phyloP scores from a whole-genome alignment of 2,113 vertebrate species.

The Brachyhypopomus gauderio region DNA sequence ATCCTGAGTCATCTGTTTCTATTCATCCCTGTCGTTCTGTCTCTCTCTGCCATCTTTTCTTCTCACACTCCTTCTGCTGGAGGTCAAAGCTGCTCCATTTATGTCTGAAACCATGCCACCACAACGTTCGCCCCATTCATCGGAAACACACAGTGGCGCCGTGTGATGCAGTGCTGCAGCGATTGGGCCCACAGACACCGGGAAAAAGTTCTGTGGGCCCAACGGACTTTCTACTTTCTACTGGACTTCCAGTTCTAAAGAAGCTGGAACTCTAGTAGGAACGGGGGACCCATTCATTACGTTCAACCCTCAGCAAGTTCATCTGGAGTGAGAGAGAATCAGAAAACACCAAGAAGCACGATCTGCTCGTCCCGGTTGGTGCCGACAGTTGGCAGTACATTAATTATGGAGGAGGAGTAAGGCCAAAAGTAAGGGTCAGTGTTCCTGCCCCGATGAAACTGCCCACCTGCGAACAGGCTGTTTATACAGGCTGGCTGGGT shows the following conservation, averaged over 20 bases:
- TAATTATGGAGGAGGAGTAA: slow-evolving; percentile 61
- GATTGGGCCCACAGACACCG: slow-evolving; percentile 60
- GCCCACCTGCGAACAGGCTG: slow-evolving; percentile 24
- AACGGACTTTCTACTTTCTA: no score
- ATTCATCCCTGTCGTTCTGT: background rate
- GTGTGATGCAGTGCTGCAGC: slow-evolving; percentile 49
- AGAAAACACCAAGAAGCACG: slow-evolving; percentile 48
- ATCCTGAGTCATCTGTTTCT: background rate
- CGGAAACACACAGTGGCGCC: slow-evolving; percentile 67
- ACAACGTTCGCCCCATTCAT: slow-evolving; percentile 72
- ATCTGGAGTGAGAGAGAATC: slow-evolving; percentile 52
- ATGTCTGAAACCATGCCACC: slow-evolving; percentile 60
- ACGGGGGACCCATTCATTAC: slow-evolving; percentile 66
- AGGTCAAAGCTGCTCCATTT: slow-evolving; percentile 61
- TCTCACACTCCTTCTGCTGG: slow-evolving; percentile 59
- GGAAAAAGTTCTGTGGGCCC: slow-evolving; percentile 65
- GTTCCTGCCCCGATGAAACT: slow-evolving; percentile 29
- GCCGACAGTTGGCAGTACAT: slow-evolving; percentile 60
- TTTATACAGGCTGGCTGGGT: slow-evolving; percentile 27
- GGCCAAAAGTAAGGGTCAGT: slow-evolving; percentile 48
- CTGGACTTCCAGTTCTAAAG: slow-evolving; percentile 64
- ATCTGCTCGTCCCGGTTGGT: slow-evolving; percentile 59
- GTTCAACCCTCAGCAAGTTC: slow-evolving; percentile 65
- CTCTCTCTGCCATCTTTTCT: slow-evolving; percentile 12
- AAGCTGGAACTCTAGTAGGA: slow-evolving; percentile 66